Percentiles rank a stretch among this genome's conserved stretches.
Evolutionary conservation across 1,140 invertebrate species (phyloP).

Genomic region (Limonius californicus): DNA sequence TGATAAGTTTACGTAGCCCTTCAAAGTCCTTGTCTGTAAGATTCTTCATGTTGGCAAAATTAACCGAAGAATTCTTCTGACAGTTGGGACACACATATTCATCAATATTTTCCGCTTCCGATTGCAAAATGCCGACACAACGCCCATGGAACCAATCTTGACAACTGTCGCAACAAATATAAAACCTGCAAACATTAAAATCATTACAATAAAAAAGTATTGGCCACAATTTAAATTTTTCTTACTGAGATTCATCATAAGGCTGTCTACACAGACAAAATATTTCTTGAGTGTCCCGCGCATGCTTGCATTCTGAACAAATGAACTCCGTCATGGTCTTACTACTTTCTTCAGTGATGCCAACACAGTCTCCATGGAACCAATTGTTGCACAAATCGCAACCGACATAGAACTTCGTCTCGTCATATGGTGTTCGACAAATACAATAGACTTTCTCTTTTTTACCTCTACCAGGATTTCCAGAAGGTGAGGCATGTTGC

Average conservation of each 20-base stretch:
- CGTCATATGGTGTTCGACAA: slow-evolving; percentile 92
- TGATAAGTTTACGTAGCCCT: slow-evolving; percentile 77
- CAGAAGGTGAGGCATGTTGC: slow-evolving; percentile 4
- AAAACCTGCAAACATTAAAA: slow-evolving; percentile 62
- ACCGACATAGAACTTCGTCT: slow-evolving; percentile 95
- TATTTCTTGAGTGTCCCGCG: slow-evolving; percentile 83
- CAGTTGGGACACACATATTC: slow-evolving; percentile 96
- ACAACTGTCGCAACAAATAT: slow-evolving; percentile 96
- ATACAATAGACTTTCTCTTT: slow-evolving; percentile 89
- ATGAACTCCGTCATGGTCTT: slow-evolving; percentile 87
- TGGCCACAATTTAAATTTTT: no score
- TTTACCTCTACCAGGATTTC: slow-evolving; percentile 43
- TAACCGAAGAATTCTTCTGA: slow-evolving; percentile 81
- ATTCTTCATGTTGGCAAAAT: slow-evolving; percentile 86
- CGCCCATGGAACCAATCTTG: slow-evolving; percentile 99
- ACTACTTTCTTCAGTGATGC: slow-evolving; percentile 89
- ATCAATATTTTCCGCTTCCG: slow-evolving; percentile 91
- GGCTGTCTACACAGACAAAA: slow-evolving; percentile 95
- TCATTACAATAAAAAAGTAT: no score
- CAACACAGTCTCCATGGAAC: slow-evolving; percentile 97
- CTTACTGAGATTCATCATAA: slow-evolving; percentile 96
- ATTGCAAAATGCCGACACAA: slow-evolving; percentile 93
- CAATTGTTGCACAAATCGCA: slow-evolving; percentile 97
- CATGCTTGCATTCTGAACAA: slow-evolving; percentile 81
- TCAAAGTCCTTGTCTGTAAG: slow-evolving; percentile 79